These are phyloP conservation scores for Trissolcus basalis DNA, from an alignment of 1,140 invertebrate species.

Conservation along the genomic window DNA sequence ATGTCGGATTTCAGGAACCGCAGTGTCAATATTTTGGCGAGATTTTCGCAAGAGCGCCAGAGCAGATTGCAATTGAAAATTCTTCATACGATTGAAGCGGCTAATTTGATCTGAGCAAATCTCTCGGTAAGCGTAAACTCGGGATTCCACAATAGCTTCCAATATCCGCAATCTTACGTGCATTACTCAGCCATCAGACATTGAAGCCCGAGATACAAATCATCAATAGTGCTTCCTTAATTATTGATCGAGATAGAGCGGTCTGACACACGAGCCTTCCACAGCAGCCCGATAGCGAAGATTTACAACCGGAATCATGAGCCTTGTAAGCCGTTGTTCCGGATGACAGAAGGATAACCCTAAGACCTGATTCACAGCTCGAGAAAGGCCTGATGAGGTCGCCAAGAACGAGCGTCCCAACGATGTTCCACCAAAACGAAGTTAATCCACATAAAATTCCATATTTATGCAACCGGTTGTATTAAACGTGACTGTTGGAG, in stretches of 20 bases:
- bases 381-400: conserved; percentile 10
- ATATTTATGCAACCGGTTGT: conserved; percentile 32
- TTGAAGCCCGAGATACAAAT: conserved; percentile 42
- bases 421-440: conserved; percentile 5
- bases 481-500: conserved; percentile 15
- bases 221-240: conserved; percentile 52
- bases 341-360: conserved; percentile 44
- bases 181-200: conserved; percentile 28
- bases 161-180: conserved; percentile 46
- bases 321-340: conserved; percentile 51
- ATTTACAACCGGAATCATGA: conserved; percentile 61
- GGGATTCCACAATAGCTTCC: conserved; percentile 25
- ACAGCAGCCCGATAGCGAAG: conserved; percentile 43
- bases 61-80: background rate
- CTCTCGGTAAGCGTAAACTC: conserved; percentile 16
- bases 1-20: no score
- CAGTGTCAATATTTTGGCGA: no score
- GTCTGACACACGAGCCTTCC: conserved; percentile 36
- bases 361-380: conserved; percentile 49
- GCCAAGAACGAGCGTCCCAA: background rate
- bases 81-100: conserved; percentile 18
- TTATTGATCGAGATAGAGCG: conserved; percentile 52
- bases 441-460: conserved; percentile 35
- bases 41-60: conserved; percentile 1
- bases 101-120: conserved; percentile 21